phyloP scores from a whole-genome alignment of 2,888 invertebrate genomes.

The Polylopha cassiicola region DNA sequence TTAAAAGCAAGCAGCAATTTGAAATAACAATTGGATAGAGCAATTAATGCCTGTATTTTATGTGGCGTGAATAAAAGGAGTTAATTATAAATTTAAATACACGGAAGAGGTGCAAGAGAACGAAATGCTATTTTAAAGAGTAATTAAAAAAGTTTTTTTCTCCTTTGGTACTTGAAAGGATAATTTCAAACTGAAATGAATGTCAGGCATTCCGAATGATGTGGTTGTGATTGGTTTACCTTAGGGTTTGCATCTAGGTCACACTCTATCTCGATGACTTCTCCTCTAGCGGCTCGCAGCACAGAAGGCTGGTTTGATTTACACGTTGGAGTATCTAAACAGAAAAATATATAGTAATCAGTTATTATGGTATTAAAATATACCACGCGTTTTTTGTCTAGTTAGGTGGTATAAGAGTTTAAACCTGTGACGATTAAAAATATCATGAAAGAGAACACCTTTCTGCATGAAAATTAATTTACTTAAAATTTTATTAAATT shows the following conservation, averaged over 20 bases:
- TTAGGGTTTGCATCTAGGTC: constrained; percentile 87
- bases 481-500: no score
- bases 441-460: neutral
- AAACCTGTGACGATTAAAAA: no score
- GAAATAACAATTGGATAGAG: constrained; percentile 7
- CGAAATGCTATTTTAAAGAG: constrained; percentile 2
- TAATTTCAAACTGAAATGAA: no score
- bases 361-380: neutral
- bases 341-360: constrained; percentile 2
- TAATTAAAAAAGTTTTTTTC: neutral
- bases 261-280: constrained; percentile 80
- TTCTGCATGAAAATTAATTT: no score
- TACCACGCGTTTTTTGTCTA: no score
- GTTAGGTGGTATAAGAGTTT: no score
- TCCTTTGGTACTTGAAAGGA: no score
- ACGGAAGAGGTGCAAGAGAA: no score
- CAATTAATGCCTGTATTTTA: constrained; percentile 4
- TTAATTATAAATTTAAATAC: no score
- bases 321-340: constrained; percentile 81
- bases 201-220: no score
- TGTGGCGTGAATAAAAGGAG: no score
- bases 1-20: neutral
- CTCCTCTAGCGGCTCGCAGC: constrained; percentile 81
- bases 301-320: constrained; percentile 77
- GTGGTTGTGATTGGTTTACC: constrained; percentile 42